phyloP scores from a whole-genome alignment of 2,113 vertebrate species.

The Malurus melanocephalus region DNA sequence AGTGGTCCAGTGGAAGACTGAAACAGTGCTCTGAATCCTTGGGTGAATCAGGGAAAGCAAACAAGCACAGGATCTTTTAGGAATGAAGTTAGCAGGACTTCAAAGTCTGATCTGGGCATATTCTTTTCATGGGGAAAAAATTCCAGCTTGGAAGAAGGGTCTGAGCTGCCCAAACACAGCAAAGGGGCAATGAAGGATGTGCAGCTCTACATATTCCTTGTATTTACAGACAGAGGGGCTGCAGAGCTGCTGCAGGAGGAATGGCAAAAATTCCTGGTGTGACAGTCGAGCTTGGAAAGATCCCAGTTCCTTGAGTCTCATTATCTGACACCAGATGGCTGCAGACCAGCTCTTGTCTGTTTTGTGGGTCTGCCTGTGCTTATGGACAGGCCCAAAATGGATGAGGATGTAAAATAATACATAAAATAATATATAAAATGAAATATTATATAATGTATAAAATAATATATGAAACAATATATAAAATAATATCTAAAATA shows the following conservation, averaged over 20 bases:
- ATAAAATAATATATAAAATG: too few relatives aligned
- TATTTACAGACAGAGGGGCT: not conserved
- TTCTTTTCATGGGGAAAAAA: not conserved
- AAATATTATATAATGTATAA: too few relatives aligned
- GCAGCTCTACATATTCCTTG: not conserved
- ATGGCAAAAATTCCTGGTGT: not conserved
- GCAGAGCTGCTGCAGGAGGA: not conserved
- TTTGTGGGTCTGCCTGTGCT: not conserved
- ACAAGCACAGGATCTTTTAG: not conserved
- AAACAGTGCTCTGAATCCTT: not conserved
- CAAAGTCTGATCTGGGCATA: not conserved
- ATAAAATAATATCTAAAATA: too few relatives aligned
- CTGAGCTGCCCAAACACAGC: not conserved
- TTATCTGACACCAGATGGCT: not conserved
- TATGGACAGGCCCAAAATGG: not conserved
- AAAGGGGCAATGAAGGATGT: not conserved
- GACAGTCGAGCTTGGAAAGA: not conserved
- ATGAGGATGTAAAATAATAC: not conserved
- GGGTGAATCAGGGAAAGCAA: not conserved
- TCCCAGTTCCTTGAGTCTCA: not conserved
- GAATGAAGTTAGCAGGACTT: not conserved
- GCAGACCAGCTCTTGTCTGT: not conserved
- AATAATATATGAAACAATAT: too few relatives aligned
- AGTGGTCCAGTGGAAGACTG: not conserved
- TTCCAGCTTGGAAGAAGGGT: not conserved